Base-by-base conservation (phyloP, 2,888 invertebrate genomes). In the Caenorhabditis panamensis region DNA sequence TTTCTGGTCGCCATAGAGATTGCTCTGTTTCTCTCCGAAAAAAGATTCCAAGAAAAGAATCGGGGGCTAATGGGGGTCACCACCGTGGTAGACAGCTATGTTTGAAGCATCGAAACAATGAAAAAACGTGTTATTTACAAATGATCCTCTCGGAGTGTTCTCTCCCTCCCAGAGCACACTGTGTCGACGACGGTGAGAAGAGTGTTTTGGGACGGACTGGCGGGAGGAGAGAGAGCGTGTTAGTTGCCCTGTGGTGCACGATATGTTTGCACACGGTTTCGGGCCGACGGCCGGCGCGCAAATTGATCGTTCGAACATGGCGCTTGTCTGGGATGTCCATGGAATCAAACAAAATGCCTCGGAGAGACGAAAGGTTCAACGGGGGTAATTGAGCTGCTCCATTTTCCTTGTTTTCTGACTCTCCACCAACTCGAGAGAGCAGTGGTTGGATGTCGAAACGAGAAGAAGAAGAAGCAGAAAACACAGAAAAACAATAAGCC, bases 241-340 rank as follows among this genome's bases (percentile, higher is more conserved):
- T 22, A 26, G 31, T 61, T 66, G 73, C 66, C 75, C 75, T 67
- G 16, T 26, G 66, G 44, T 44, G 67, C 78, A 78, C 78, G 78
- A 78, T 78, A 78, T 78, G 47, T 78, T 78, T 78, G 66, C 78
- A 78, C 78, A 78, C 78, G 78, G 78, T 78, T 69, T 78, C 71
- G 78, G 71, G 58, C 44, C 49, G 51, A 36, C 24, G 61, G 36
- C 53, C 31, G 24, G 26, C 28, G 53, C 68, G 41, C 62, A 58
- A 64, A 58, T 64, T 58, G 62, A 41, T 51, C 73, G 49, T 51
- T 66, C 53, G 64, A 66, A 66, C 64, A 73, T 66, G 51, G 59
- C 28, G 59, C 24, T 41, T 56, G 54, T 72, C 63, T 72, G 63
- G 62, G 62, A 53, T 61, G 18, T 41, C 20, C 58, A 58, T 59